Evolutionary conservation across 2,113 vertebrate species (phyloP).

Genomic region (Talpa occidentalis): DNA sequence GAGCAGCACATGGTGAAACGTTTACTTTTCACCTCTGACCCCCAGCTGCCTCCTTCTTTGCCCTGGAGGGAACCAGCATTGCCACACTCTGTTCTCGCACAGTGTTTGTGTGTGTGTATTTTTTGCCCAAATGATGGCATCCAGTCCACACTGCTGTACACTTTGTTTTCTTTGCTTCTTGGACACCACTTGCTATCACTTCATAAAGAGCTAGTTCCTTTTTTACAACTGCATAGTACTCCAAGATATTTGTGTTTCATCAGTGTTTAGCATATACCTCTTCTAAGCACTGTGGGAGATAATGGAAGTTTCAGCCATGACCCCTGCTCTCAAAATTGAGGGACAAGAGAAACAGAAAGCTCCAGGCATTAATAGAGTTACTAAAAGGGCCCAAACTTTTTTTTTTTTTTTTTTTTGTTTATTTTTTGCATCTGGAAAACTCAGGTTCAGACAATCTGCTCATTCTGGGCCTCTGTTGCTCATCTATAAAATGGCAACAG

Average conservation of each 20-base stretch:
- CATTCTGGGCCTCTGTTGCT: conserved; percentile 6
- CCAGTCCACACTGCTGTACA: background rate
- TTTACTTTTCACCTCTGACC: background rate
- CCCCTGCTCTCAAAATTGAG: background rate
- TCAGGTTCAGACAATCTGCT: background rate
- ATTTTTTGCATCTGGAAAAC: background rate
- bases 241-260: background rate
- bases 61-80: background rate
- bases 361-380: background rate
- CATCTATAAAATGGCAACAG: background rate
- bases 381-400: background rate
- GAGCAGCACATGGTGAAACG: background rate
- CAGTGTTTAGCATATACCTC: too few species aligned
- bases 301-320: background rate
- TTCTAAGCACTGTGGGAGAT: background rate
- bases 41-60: background rate
- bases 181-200: background rate
- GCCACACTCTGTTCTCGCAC: background rate
- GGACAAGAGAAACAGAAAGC: background rate
- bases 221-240: background rate
- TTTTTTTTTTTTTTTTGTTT: background rate
- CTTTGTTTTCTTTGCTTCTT: background rate
- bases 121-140: background rate
- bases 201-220: background rate
- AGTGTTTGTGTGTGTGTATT: background rate